Percentiles rank a stretch among this genome's conserved stretches.
Conservation (phyloP, 2,797 vertebrate species). For the Urophycis tenuis region DNA sequence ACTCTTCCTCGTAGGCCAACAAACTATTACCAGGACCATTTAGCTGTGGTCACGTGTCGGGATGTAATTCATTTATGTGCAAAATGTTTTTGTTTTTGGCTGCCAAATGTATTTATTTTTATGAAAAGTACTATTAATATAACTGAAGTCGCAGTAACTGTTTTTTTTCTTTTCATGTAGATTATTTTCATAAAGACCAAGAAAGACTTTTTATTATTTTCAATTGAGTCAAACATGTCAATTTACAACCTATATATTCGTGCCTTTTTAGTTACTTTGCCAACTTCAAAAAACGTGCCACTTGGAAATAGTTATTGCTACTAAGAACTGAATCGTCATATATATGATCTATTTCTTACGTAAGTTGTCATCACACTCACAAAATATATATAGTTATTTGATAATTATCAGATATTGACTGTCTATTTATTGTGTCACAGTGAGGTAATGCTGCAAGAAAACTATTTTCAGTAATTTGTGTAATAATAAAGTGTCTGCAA, state of each 20-base stretch:
- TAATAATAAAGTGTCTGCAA: slow-evolving; percentile 99
- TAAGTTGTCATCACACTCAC: slow-evolving; percentile 68
- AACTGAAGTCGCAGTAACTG: slow-evolving; percentile 42
- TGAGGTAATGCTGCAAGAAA: slow-evolving; percentile 94
- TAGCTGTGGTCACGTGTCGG: slow-evolving; percentile 68
- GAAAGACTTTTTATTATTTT: slow-evolving; percentile 20
- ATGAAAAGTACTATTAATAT: slow-evolving; percentile 31
- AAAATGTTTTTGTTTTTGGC: slow-evolving; percentile 75
- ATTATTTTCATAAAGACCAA: slow-evolving; percentile 5
- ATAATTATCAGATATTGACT: slow-evolving; percentile 72
- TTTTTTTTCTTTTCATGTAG: slow-evolving; percentile 27
- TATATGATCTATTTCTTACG: slow-evolving; percentile 79
- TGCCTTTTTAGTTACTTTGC: slow-evolving; percentile 84
- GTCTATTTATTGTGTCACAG: slow-evolving; percentile 87
- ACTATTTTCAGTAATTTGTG: slow-evolving; percentile 99
- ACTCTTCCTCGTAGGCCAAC: slow-evolving; percentile 45
- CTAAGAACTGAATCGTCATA: slow-evolving; percentile 66
- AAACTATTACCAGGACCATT: slow-evolving; percentile 25
- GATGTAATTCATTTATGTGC: slow-evolving; percentile 77
- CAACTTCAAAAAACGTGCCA: slow-evolving; percentile 71
- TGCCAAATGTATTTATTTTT: slow-evolving; percentile 69
- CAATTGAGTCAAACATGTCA: slow-evolving; percentile 57
- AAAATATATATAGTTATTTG: slow-evolving; percentile 78
- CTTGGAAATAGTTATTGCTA: slow-evolving; percentile 81
- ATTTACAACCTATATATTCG: slow-evolving; percentile 76